These are phyloP conservation scores for Boloria euphrosyne DNA, from an alignment of 2,888 invertebrate species.

Conservation along the genomic window DNA sequence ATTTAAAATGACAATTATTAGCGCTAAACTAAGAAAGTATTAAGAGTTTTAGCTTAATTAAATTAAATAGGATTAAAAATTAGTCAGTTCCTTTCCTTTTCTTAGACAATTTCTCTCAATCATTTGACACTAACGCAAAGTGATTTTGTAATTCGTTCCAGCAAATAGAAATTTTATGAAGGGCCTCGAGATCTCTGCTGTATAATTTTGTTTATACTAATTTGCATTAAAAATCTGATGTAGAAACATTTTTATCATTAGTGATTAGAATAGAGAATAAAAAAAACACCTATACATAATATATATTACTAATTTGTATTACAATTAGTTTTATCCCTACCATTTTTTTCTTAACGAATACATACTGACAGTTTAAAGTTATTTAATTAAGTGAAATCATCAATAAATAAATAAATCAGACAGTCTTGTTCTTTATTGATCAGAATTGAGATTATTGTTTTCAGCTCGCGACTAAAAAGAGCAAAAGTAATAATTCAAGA, in stretches of 20 bases:
- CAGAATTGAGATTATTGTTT: conserved; percentile 36
- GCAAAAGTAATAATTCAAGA: conserved; percentile 48
- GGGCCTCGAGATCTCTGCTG: conserved; percentile 1
- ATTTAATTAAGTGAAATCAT: not conserved
- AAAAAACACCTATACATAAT: too few species aligned
- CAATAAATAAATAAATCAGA: conserved; percentile 8
- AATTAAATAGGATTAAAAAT: too few species aligned
- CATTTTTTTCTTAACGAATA: too few species aligned
- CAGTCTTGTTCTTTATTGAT: conserved; percentile 23
- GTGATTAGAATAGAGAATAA: too few species aligned
- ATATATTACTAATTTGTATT: too few species aligned
- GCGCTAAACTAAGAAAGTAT: too few species aligned
- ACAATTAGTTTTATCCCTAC: too few species aligned
- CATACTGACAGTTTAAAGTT: not conserved
- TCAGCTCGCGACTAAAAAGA: conserved; percentile 42
- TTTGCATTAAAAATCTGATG: conserved; percentile 17
- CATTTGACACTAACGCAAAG: conserved; percentile 20
- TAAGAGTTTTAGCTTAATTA: too few species aligned
- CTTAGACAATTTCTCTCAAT: conserved; percentile 10
- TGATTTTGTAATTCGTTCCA: conserved; percentile 19
- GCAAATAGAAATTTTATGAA: conserved; percentile 4
- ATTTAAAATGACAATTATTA: too few species aligned
- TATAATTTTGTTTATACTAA: conserved; percentile 12
- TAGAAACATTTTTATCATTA: not conserved
- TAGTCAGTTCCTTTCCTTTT: not conserved